Evolutionary conservation across 2,888 invertebrate species (phyloP), one percentile per base, ranked within the genome.

Genomic region (Rotaria magnacalcarata): DNA sequence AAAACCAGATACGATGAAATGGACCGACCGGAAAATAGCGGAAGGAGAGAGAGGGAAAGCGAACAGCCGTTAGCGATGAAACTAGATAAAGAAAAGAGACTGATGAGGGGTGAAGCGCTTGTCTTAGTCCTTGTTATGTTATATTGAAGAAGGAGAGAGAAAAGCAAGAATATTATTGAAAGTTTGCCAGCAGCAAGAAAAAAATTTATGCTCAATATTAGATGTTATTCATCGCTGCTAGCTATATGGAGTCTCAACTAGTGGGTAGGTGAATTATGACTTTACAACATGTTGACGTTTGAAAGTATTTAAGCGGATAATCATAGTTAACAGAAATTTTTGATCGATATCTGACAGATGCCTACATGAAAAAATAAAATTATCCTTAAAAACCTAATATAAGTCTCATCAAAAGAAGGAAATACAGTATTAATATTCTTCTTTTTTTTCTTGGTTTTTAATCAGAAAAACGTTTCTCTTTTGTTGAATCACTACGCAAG

Each of bases 21-120:
- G 67, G 67, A 34, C 67, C 67, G 67, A 67, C 67, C 67, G 67
- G 67, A 67, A 67, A 67, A 34, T 34, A 34, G 16, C 34, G 27
- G 67, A 67, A 67, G 67, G 34, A 41, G 67, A 67, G 67, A 34
- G 67, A 67, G 67, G 14, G 67, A 67, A 16, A 34, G 11, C 67
- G 67, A 67, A 67, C 67, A 67, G 34, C 67, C 67, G 67, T 41
- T 67, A 34, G 67, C 34, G 19, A 67, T 67, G 67, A 67, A 67
- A 34, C 67, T 34, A 67, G 67, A 67, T 67, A 34, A 67, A 67
- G 67, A 67, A 67, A 16, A 67, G 67, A 67, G 67, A 67, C 67
- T 34, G 67, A 67, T 14, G 34, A 34, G 10, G 67, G 34, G 67
- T 34, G 19, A 67, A 67, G 34, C 34, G 67, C 19, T 67, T 67